These are phyloP conservation scores for Anthopleura sola DNA, from an alignment of 64 coral and sea anemone species.

Conservation along the genomic window DNA sequence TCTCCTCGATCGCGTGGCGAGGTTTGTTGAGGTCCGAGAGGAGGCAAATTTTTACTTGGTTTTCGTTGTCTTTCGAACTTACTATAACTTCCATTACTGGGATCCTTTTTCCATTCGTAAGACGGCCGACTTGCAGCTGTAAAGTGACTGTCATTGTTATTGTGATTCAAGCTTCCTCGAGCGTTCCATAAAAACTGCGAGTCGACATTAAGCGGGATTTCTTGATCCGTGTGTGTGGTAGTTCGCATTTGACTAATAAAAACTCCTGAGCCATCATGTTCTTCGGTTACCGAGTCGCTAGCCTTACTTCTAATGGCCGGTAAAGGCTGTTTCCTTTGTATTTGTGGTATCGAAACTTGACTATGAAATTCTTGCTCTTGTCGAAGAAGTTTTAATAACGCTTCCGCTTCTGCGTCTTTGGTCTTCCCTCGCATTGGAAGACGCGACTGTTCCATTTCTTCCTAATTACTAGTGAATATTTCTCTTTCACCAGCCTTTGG, in stretches of 20 bases:
- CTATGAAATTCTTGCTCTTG: conserved; percentile 64
- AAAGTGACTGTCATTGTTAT: neutral
- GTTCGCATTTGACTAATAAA: conserved; percentile 42
- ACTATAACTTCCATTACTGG: conserved; percentile 9
- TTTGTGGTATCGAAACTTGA: conserved; percentile 61
- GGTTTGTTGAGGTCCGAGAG: conserved; percentile 36
- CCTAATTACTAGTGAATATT: neutral
- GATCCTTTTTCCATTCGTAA: conserved; percentile 58
- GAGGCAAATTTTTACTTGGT: conserved; percentile 57
- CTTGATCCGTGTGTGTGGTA: neutral
- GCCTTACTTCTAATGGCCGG: conserved; percentile 64
- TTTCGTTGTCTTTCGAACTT: conserved; percentile 50
- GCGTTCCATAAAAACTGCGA: conserved; percentile 62
- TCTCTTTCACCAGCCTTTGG: neutral
- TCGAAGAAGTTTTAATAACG: conserved; percentile 76
- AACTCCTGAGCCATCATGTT: conserved; percentile 7
- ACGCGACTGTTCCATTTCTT: conserved; percentile 57
- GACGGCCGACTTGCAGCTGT: neutral
- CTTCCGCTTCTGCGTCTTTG: conserved; percentile 85
- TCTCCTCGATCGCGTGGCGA: conserved; percentile 7
- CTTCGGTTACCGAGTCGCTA: neutral
- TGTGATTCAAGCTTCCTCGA: neutral
- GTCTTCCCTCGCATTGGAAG: conserved; percentile 88
- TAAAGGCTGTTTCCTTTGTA: conserved; percentile 73
- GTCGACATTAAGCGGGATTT: conserved; percentile 30